Evolutionary conservation across 2,113 vertebrate genomes (phyloP), one percentile per base, ranked within the genome.

Genomic region (Oncorhynchus nerka): DNA sequence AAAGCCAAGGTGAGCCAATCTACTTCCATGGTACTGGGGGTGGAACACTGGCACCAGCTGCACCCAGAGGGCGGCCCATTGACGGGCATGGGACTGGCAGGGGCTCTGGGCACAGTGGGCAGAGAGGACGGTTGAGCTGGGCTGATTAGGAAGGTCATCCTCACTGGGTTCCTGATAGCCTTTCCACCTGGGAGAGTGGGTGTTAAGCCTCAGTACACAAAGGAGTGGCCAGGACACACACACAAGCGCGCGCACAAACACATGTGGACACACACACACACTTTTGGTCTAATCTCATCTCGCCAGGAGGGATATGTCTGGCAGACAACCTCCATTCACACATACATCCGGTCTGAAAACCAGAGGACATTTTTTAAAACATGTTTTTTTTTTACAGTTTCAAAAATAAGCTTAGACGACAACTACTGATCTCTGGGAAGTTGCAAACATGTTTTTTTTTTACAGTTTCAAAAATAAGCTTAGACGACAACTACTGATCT

Each of bases 11-110:
- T 77, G 82, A 86, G 73, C 73, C 79, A 45, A 67, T 77, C 76
- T 79, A 61, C 68, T 71, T 75, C 78, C 75, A 68, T 79, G 76
- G 71, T 68, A 68, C 61, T 51, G 66, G 66, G 49, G 49, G 11
- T 51, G 49, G 4, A 11, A 51, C 49, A 13, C 30, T 68, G 66
- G 66, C n/a, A 45, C 34, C n/a, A 70, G 34, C 68, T 22, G 39
- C 1, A n/a, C 67, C 68, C 68, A 24, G 34, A 70, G 39, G 34
- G 39, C 13, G 68, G 62, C 62, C 61, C 76, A 70, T 78, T 81
- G 57, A 76, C 74, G 86, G 84, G 83, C 87, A 81, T 80, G 48
- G 75, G 78, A 73, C 75, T 87, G 84, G 83, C 87, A 80, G 81
- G 48, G 39, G 9, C 39, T 9, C 39, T 45, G 39, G 39, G 51